These are phyloP conservation scores for Ornithoptera priamus DNA, from an alignment of 2,888 invertebrate species.

Conservation along the genomic window DNA sequence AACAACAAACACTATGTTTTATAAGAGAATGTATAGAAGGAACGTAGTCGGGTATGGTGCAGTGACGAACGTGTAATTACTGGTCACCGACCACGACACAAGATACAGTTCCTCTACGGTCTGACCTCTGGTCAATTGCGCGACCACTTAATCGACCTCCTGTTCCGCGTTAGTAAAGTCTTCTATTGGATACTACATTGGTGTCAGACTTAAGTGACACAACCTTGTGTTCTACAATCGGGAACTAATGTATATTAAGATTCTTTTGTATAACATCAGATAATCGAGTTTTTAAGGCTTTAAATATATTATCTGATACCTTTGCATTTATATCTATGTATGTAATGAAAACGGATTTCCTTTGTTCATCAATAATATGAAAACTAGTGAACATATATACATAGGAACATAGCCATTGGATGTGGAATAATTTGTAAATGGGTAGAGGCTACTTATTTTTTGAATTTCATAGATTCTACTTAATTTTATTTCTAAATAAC, in stretches of 20 bases:
- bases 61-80: slow-evolving; percentile 15
- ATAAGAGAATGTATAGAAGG: background rate
- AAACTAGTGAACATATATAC: no score
- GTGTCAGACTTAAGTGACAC: slow-evolving; percentile 8
- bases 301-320: background rate
- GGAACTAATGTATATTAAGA: background rate
- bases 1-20: background rate
- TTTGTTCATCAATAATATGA: no score
- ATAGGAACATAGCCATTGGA: no score
- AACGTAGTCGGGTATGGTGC: background rate
- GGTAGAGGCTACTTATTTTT: no score
- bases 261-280: background rate
- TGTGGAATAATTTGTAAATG: no score
- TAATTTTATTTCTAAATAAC: no score
- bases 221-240: slow-evolving; percentile 4
- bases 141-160: slow-evolving; percentile 21
- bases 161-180: slow-evolving; percentile 12
- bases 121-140: slow-evolving; percentile 22
- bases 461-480: no score
- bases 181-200: slow-evolving; percentile 1
- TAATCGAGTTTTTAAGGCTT: background rate
- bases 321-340: no score
- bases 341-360: no score
- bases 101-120: slow-evolving; percentile 12
- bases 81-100: slow-evolving; percentile 1